phyloP scores from a whole-genome alignment of 2,797 vertebrate genomes.

The Lutjanus argentimaculatus region DNA sequence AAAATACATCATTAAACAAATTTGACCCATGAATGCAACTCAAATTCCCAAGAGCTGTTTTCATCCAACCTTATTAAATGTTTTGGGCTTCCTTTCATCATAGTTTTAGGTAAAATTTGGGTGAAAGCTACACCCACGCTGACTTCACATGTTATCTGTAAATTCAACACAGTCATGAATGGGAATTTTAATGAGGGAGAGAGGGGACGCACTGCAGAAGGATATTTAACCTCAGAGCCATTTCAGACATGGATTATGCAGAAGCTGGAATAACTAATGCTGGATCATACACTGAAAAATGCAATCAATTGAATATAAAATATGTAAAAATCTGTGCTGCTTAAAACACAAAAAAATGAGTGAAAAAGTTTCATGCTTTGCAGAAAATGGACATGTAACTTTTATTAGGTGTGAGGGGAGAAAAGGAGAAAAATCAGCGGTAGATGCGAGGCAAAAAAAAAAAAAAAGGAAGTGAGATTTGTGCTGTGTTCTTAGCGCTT shows the following conservation, averaged over 20 bases:
- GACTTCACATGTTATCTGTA: conserved; percentile 26
- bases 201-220: neutral
- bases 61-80: conserved; percentile 51
- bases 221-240: conserved; percentile 54
- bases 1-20: conserved; percentile 71
- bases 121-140: conserved; percentile 17
- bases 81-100: conserved; percentile 58
- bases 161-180: conserved; percentile 17
- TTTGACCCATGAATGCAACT: conserved; percentile 57
- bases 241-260: conserved; percentile 56
- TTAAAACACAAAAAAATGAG: conserved; percentile 13
- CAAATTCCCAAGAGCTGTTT: conserved; percentile 47
- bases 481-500: conserved; percentile 68
- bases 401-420: conserved; percentile 24
- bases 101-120: conserved; percentile 49
- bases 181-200: conserved; percentile 34
- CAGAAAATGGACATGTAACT: conserved; percentile 22
- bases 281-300: conserved; percentile 31
- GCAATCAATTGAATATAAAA: conserved; percentile 14
- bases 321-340: neutral
- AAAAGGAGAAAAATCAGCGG: conserved; percentile 36
- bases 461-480: conserved; percentile 62
- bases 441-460: conserved; percentile 46
- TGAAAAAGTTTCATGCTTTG: conserved; percentile 26
- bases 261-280: conserved; percentile 33